These are phyloP conservation scores for Castor canadensis DNA, from an alignment of 2,113 vertebrate genomes.

Conservation along the genomic window DNA sequence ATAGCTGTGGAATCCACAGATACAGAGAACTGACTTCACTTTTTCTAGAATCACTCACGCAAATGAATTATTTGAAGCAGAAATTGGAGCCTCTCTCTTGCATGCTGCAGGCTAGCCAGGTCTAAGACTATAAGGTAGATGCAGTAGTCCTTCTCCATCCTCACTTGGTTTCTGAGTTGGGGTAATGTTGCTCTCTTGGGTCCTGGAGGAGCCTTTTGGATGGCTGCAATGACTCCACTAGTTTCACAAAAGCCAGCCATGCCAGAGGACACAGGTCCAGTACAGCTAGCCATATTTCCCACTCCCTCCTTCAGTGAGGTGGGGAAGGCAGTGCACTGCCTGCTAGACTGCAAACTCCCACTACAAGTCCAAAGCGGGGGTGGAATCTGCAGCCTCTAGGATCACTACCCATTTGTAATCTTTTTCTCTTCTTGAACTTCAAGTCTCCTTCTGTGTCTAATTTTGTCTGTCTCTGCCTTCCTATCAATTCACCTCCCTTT, in stretches of 20 bases:
- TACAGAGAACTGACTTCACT: not conserved
- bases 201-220: not conserved
- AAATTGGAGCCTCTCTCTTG: not conserved
- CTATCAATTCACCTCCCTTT: constrained; percentile 39
- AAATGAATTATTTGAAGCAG: not conserved
- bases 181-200: not conserved
- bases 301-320: not conserved
- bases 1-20: not conserved
- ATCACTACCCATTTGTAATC: not conserved
- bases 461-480: constrained; percentile 26
- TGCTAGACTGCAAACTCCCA: not conserved
- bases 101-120: not conserved
- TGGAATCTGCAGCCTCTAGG: not conserved
- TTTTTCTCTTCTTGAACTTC: not conserved
- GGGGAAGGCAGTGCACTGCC: accelerated
- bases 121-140: not conserved
- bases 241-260: not conserved
- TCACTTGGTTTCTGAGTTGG: too few relatives aligned
- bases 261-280: not conserved
- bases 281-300: not conserved
- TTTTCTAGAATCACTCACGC: not conserved
- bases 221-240: not conserved
- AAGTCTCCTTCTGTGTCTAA: not conserved
- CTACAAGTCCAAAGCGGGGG: not conserved
- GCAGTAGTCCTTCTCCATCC: accelerated